Evolutionary conservation across 2,888 invertebrate species (phyloP).

Genomic region (Kuschelorhynchus macadamiae): DNA sequence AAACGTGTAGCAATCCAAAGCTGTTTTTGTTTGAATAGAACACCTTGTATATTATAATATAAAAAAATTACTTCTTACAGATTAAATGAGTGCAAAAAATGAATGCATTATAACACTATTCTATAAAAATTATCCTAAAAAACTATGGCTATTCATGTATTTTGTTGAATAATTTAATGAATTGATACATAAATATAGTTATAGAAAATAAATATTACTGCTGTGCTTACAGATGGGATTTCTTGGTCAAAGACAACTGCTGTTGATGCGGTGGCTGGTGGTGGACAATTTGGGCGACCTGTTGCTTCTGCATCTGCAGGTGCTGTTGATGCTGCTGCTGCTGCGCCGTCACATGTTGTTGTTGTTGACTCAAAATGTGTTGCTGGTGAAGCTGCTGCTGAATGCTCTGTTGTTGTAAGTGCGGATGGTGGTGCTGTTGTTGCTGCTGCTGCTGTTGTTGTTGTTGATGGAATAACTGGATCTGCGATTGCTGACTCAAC

Average conservation of each 20-base stretch:
- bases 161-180: too few species aligned
- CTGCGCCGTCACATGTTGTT: slow-evolving; percentile 59
- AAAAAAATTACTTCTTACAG: too few species aligned
- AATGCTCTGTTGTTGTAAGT: slow-evolving; percentile 20
- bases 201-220: too few species aligned
- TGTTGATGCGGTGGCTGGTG: slow-evolving; percentile 50
- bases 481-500: slow-evolving; percentile 19
- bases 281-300: slow-evolving; percentile 9
- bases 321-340: slow-evolving; percentile 20
- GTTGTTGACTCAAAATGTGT: slow-evolving; percentile 55
- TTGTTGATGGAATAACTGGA: slow-evolving; percentile 36
- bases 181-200: too few species aligned
- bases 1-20: too few species aligned
- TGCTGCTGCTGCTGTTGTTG: slow-evolving; percentile 50
- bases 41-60: too few species aligned
- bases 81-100: too few species aligned
- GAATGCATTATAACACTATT: too few species aligned
- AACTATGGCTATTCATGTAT: too few species aligned
- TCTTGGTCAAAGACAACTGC: slow-evolving; percentile 62
- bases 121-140: too few species aligned
- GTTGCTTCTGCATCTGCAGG: slow-evolving; percentile 8
- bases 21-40: too few species aligned
- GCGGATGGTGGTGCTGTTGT: slow-evolving; percentile 46
- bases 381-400: slow-evolving; percentile 50
- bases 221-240: slow-evolving; percentile 66